Percentiles rank a stretch among this genome's conserved stretches.
Evolutionary conservation across 2,888 invertebrate genomes (phyloP).

Genomic region (Drosophila austrosaltans): DNA sequence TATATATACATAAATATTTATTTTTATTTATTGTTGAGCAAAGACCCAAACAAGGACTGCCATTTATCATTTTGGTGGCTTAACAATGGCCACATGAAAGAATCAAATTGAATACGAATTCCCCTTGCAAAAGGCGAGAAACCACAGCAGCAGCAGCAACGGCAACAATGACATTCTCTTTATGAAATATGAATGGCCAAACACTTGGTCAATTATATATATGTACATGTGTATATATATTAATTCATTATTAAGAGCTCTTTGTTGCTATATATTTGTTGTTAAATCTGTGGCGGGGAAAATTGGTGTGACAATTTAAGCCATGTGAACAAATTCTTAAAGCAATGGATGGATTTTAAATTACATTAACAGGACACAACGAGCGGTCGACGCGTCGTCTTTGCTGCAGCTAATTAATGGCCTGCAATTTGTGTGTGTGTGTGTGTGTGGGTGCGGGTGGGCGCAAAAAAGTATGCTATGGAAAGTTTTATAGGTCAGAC

Average conservation of each 20-base stretch:
- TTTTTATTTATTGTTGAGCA: constrained; percentile 8
- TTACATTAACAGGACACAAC: constrained; percentile 35
- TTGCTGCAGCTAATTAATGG: constrained; percentile 69
- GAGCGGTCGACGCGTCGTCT: constrained; percentile 29
- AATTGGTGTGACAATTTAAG: constrained; percentile 30
- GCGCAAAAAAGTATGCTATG: constrained; percentile 59
- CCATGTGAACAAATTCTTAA: constrained; percentile 39
- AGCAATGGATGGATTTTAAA: constrained; percentile 53
- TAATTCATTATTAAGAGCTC: constrained; percentile 21
- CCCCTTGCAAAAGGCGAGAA: constrained; percentile 8
- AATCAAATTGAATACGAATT: constrained; percentile 15
- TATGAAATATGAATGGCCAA: constrained; percentile 18
- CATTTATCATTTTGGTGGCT: constrained; percentile 19
- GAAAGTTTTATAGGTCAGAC: constrained; percentile 63
- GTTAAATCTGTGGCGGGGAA: constrained; percentile 8
- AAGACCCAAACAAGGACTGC: constrained; percentile 2
- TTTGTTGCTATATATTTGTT: constrained; percentile 2
- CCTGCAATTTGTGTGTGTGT: constrained; percentile 61
- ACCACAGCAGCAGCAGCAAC: constrained; percentile 6
- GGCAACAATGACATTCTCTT: constrained; percentile 6
- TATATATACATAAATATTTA: background rate
- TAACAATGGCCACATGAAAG: constrained; percentile 19
- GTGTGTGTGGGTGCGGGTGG: constrained; percentile 47
- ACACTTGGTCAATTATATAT: constrained; percentile 22
- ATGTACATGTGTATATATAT: background rate